Conservation (phyloP, 2,888 invertebrate species). For the Yponomeuta sedellus region DNA sequence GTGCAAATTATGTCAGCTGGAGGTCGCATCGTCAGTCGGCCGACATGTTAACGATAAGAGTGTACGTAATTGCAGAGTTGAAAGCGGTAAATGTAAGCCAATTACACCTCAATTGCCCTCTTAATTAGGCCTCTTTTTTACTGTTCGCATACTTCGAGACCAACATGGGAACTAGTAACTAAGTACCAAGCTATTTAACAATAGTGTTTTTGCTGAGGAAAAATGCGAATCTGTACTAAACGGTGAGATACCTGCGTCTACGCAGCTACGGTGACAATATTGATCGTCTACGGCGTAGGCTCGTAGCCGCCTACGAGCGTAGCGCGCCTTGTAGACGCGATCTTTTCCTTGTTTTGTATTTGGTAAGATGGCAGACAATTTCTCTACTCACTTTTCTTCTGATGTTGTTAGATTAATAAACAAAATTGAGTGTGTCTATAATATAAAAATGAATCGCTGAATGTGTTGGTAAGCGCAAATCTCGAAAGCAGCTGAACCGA, state of each 20-base stretch:
- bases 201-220: not conserved
- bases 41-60: constrained; percentile 11
- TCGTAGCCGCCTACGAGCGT: not conserved
- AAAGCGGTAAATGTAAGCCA: constrained; percentile 16
- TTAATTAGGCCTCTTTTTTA: constrained; percentile 14
- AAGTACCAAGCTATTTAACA: constrained; percentile 4
- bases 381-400: too few relatives aligned
- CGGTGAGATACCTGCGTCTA: not conserved
- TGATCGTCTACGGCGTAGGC: not conserved
- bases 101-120: constrained; percentile 16
- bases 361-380: too few relatives aligned
- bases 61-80: constrained; percentile 9
- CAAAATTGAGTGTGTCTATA: too few relatives aligned
- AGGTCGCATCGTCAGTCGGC: constrained; percentile 11
- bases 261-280: not conserved
- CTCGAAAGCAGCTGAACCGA: too few relatives aligned
- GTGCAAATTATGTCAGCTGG: constrained; percentile 7
- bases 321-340: not conserved
- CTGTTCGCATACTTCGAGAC: constrained; percentile 5
- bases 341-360: too few relatives aligned
- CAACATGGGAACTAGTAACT: constrained; percentile 6
- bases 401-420: too few relatives aligned
- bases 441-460: too few relatives aligned
- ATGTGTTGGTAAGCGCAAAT: too few relatives aligned
- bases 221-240: not conserved